Evolutionary conservation across 2,888 invertebrate genomes (phyloP), one percentile per base, ranked within the genome.

Genomic region (Sarcophaga variegata): DNA sequence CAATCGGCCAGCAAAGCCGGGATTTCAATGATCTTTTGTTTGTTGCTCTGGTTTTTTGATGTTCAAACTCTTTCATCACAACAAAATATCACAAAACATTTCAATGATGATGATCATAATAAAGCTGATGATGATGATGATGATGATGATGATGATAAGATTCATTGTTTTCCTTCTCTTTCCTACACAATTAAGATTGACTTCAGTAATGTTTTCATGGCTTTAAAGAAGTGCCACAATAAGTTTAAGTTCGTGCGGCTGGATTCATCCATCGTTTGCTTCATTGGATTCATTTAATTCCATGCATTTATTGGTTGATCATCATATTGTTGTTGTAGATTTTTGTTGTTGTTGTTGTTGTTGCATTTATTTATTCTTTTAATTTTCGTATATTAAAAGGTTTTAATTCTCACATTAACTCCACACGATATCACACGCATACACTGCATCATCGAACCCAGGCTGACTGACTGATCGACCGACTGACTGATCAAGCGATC

Each of bases 371-470:
- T 75, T 69, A 66, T 83, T 77, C 54, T 12, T 83, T 88, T 84
- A 81, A 86, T 88, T 88, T 83, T 66, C 87, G 71, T 88, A 72
- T 91, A 92, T 92, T 92, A 92, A 92, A 92, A 92, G 92, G 92
- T 91, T 92, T 91, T 91, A 91, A 91, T 91, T 90, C 91, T 92
- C 91, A 89, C 91, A 91, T 92, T 91, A 92, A 91, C 91, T 91
- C 91, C 92, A 91, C 91, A 91, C 91, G 92, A 92, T 91, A 92
- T 91, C 88, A 86, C 88, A 88, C 88, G 83, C 83, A 86, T 77
- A 84, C 83, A 79, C 77, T 66, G 76, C 62, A 75, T 62, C 25
- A 22, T 6, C 47, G n/a, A 37, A 63, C 11, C 37, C 66, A 59
- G 1, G n/a, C 45, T 60, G n/a, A 77, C 45, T 70, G 76, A 14